A percentile compares a stretch with the other conserved stretches of the same genome.
Evolutionary conservation across 2,113 vertebrate genomes (phyloP).

Genomic region (Hucho hucho): DNA sequence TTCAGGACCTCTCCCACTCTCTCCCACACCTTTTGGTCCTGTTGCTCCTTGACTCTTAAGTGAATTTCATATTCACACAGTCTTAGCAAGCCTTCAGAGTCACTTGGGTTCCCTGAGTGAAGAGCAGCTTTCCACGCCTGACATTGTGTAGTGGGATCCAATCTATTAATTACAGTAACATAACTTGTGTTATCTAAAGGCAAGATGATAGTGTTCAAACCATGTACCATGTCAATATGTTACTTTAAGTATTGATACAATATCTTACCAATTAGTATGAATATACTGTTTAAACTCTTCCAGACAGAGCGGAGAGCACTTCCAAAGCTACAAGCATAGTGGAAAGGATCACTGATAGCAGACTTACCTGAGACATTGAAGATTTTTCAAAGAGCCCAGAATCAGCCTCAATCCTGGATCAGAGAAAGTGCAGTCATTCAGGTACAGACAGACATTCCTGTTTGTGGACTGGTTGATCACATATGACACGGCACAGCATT

Average conservation of each 20-base stretch:
- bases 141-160: not conserved
- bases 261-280: too few species aligned
- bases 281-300: too few species aligned
- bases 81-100: conserved; percentile 30
- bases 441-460: conserved; percentile 18
- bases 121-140: conserved; percentile 34
- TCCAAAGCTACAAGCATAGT: not conserved
- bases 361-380: conserved; percentile 25
- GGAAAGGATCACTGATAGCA: not conserved
- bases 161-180: not conserved
- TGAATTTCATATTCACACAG: conserved; percentile 29
- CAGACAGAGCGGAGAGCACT: too few species aligned
- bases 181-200: too few species aligned
- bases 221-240: too few species aligned
- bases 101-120: conserved; percentile 4
- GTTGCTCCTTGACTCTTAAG: conserved; percentile 11
- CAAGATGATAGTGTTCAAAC: too few species aligned
- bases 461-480: conserved; percentile 23
- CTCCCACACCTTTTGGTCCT: conserved; percentile 11
- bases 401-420: conserved; percentile 28
- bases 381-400: conserved; percentile 26
- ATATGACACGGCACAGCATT: conserved; percentile 27
- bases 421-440: conserved; percentile 21
- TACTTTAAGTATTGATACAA: too few species aligned
- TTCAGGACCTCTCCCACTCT: conserved; percentile 14